Base-by-base conservation (phyloP, 1,140 invertebrate genomes). In the Leptinotarsa texana region DNA sequence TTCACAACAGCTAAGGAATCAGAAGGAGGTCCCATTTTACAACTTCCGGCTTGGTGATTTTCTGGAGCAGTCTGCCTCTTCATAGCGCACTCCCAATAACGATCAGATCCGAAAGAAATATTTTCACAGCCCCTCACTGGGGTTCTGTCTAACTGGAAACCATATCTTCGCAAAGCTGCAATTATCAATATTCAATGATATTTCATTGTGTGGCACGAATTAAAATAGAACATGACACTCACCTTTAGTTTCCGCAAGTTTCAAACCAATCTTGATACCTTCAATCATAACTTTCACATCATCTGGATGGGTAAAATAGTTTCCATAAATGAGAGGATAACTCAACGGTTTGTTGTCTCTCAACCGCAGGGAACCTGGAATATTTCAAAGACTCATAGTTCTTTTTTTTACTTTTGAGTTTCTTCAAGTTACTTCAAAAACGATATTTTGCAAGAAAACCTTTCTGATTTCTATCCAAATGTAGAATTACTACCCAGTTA, bases 11-110 rank as follows among this genome's bases (percentile, higher is more conserved):
- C 90, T 27, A 87, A 82, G 0, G 88, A 87, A 83, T 95, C 93
- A 1, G 87, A 86, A 0, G 85, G 75, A 0, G 91, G 89, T 0
- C 94, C 94, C 94, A 96, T 95, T 83, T 90, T 92, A 82, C 93
- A 94, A 18, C 91, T 93, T 1, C 93, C 94, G 0, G 92, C 93
- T 84, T 95, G 94, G 84, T 96, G 94, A 82, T 95, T 95, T 83
- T 96, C 93, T 1, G 93, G 92, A 0, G 90, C 92, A 0, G 94
- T 95, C 63, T 92, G 90, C 78, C 90, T 88, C 67, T 90, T 87
- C 1, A 93, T 89, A 0, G 93, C 92, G 79, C 94, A 96, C 82
- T 93, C 91, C 92, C 94, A 94, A 83, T 95, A 95, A 0, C 89
- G 89, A 81, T 95, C 93, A 73, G 90, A 92, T 0, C 92, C 93